Evolutionary conservation across 2,888 invertebrate genomes (phyloP).

Genomic region (Mylabris sibirica): DNA sequence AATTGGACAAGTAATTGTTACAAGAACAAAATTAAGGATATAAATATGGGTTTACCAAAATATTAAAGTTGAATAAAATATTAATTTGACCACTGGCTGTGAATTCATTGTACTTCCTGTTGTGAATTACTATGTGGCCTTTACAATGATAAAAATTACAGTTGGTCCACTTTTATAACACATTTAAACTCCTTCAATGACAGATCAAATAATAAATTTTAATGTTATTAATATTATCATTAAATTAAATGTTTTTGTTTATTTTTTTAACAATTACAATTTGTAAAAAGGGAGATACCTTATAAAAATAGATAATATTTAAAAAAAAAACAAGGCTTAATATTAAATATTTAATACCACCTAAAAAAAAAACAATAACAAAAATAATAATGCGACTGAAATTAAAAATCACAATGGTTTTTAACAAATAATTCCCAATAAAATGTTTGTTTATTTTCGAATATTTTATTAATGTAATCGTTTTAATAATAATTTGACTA

Average conservation of each 20-base stretch:
- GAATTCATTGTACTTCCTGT: background rate
- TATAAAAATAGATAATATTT: background rate
- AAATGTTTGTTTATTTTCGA: background rate
- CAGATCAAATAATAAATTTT: too few species aligned
- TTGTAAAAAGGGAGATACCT: background rate
- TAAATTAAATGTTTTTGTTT: background rate
- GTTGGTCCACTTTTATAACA: background rate
- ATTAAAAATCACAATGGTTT: slow-evolving; percentile 9
- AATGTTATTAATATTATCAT: too few species aligned
- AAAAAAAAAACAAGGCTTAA: background rate
- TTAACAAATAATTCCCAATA: slow-evolving; percentile 2
- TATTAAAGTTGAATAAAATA: background rate
- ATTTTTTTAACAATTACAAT: too few species aligned
- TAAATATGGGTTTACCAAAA: background rate
- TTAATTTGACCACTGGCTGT: background rate
- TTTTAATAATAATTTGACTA: slow-evolving; percentile 10
- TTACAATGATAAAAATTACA: background rate
- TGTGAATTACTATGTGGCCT: background rate
- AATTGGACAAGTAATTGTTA: too few species aligned
- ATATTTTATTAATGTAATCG: slow-evolving; percentile 5
- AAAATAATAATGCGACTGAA: slow-evolving; percentile 11
- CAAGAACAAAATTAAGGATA: background rate
- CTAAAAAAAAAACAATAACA: slow-evolving; percentile 10
- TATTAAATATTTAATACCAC: slow-evolving; percentile 11
- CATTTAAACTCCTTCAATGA: too few species aligned